Evolutionary conservation across 2,888 invertebrate species (phyloP).

Genomic region (Cerceris ruficornis): DNA sequence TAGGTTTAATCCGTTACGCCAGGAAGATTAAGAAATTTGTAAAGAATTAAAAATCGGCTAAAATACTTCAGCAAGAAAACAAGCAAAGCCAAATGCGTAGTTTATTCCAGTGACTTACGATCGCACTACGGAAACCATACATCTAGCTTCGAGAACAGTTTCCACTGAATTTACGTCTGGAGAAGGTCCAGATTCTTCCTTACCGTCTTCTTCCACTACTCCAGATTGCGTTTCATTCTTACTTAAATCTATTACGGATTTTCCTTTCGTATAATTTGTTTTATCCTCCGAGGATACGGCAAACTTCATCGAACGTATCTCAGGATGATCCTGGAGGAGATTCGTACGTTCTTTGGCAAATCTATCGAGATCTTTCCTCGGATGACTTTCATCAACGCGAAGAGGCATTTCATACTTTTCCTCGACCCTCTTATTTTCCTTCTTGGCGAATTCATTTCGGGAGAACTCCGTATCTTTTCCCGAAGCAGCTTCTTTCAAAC

Average conservation of each 20-base stretch:
- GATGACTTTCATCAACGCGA: background rate
- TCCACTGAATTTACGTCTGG: slow-evolving; percentile 13
- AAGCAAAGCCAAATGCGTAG: background rate
- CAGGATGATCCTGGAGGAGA: background rate
- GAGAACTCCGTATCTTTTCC: background rate
- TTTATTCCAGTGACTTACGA: slow-evolving; percentile 28
- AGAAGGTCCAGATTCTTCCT: slow-evolving; percentile 23
- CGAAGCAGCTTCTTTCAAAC: background rate
- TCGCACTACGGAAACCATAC: background rate
- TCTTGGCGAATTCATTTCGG: background rate
- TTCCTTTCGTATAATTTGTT: slow-evolving; percentile 33
- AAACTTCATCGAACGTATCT: slow-evolving; percentile 29
- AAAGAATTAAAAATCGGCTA: background rate
- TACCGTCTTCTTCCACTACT: background rate
- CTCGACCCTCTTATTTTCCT: background rate
- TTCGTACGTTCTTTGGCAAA: slow-evolving; percentile 1
- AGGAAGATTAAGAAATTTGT: too few relatives aligned
- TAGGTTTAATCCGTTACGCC: too few relatives aligned
- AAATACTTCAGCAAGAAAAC: background rate
- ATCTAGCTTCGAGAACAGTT: background rate
- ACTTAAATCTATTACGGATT: slow-evolving; percentile 32
- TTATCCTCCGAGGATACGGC: slow-evolving; percentile 17
- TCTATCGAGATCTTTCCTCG: slow-evolving; percentile 11
- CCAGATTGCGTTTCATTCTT: slow-evolving; percentile 14
- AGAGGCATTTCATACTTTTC: background rate